Conservation (phyloP, 2,888 invertebrate genomes). For the Teinopalpus imperialis region DNA sequence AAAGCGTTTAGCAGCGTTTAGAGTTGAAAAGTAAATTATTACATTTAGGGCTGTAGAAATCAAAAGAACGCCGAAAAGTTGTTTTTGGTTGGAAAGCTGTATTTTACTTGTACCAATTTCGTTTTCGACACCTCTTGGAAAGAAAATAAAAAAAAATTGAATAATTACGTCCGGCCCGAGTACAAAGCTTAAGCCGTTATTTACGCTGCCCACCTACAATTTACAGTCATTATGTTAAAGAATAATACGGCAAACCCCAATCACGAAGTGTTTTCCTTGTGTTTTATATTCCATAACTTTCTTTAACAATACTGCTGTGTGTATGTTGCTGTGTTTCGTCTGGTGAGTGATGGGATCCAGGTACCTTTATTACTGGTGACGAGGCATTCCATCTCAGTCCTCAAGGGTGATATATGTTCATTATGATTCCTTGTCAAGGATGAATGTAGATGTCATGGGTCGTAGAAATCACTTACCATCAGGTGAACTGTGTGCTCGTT, state of each 20-base stretch:
- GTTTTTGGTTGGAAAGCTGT: slow-evolving; percentile 10
- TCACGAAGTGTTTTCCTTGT: slow-evolving; percentile 2
- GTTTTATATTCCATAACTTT: slow-evolving; percentile 1
- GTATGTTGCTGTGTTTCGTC: no score
- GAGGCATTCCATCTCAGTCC: no score
- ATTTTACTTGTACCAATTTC: slow-evolving; percentile 22
- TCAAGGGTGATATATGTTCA: no score
- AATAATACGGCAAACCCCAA: slow-evolving; percentile 12
- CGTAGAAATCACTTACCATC: no score
- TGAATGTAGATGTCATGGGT: no score
- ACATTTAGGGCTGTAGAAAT: slow-evolving; percentile 4
- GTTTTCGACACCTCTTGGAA: slow-evolving; percentile 25
- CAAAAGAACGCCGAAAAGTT: slow-evolving; percentile 5
- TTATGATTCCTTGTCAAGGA: no score
- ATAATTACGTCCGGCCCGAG: slow-evolving; percentile 25
- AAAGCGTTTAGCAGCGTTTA: slow-evolving; percentile 4
- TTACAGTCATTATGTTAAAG: slow-evolving; percentile 22
- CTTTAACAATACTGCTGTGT: not conserved
- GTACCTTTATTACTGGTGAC: no score
- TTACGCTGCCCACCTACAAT: slow-evolving; percentile 26
- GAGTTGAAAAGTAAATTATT: slow-evolving; percentile 14
- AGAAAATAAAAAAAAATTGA: slow-evolving; percentile 17
- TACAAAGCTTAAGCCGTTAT: slow-evolving; percentile 22
- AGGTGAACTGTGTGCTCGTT: no score
- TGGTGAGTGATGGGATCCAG: no score